Percentiles rank a stretch among this genome's conserved stretches.
Conservation (phyloP, 2,113 vertebrate species). For the Indicator maculatus region DNA sequence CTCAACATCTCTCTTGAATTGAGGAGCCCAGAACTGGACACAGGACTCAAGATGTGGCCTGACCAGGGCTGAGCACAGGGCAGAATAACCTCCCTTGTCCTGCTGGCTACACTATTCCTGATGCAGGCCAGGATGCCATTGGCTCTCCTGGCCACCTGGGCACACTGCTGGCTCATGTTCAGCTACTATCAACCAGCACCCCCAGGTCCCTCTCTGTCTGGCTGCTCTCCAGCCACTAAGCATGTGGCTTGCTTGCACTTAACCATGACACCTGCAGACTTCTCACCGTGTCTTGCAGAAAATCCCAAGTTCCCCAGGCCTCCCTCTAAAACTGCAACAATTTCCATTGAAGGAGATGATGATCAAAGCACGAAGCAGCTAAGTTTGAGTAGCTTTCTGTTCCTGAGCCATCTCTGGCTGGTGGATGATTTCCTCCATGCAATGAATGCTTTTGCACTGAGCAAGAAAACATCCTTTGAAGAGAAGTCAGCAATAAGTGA, state of each 20-base stretch:
- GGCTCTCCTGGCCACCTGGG: too few relatives aligned
- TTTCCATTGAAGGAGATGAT: background rate
- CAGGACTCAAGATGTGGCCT: too few relatives aligned
- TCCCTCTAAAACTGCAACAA: background rate
- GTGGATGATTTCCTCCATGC: background rate
- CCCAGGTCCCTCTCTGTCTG: too few relatives aligned
- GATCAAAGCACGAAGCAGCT: background rate
- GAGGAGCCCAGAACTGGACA: too few relatives aligned
- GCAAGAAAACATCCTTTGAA: background rate
- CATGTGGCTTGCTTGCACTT: background rate
- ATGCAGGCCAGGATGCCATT: too few relatives aligned
- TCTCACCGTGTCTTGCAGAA: background rate
- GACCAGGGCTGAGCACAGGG: too few relatives aligned
- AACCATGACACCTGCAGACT: background rate
- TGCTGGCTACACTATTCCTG: too few relatives aligned
- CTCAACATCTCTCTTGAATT: too few relatives aligned
- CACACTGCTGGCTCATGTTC: too few relatives aligned
- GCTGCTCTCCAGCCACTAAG: too few relatives aligned
- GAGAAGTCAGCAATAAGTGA: background rate
- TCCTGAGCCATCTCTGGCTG: background rate
- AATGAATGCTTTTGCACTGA: accelerated
- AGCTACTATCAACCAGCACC: too few relatives aligned
- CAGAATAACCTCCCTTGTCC: too few relatives aligned
- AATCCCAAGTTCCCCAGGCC: background rate
- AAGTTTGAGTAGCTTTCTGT: background rate